Percentiles rank a stretch among this genome's conserved stretches.
phyloP scores from a whole-genome alignment of 2,888 invertebrate species.

The Lomographa bimaculata region DNA sequence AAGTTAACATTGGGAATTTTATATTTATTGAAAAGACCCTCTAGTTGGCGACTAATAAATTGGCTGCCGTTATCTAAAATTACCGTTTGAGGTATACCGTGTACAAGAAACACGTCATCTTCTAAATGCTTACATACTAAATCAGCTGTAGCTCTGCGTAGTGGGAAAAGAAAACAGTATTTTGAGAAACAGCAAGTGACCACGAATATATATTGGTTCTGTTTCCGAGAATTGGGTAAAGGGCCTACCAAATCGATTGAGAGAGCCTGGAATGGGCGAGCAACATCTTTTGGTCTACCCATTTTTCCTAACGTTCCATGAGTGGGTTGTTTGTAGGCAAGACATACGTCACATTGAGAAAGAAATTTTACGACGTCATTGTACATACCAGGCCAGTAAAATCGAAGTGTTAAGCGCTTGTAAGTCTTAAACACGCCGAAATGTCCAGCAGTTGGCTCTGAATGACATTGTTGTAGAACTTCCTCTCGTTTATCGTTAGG shows the following conservation, averaged over 20 bases:
- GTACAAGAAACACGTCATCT: constrained; percentile 35
- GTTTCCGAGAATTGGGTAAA: constrained; percentile 24
- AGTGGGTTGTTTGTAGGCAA: constrained; percentile 6
- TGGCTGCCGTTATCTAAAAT: constrained; percentile 38
- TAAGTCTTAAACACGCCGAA: constrained; percentile 36
- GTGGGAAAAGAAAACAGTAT: constrained; percentile 31
- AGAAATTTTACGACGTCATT: constrained; percentile 23
- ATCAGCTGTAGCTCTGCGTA: constrained; percentile 25
- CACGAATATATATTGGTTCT: constrained; percentile 26
- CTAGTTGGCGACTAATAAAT: constrained; percentile 22
- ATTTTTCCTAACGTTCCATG: constrained; percentile 27
- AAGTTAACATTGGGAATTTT: constrained; percentile 32
- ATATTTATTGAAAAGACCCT: constrained; percentile 25
- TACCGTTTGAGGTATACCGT: constrained; percentile 37
- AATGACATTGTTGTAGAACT: constrained; percentile 24
- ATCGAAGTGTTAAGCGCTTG: constrained; percentile 24
- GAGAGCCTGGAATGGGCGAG: constrained; percentile 32
- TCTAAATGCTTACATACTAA: constrained; percentile 21
- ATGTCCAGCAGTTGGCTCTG: constrained; percentile 30
- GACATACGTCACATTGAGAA: constrained; percentile 19
- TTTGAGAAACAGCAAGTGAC: constrained; percentile 33
- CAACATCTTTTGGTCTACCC: constrained; percentile 33
- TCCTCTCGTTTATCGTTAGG: constrained; percentile 14
- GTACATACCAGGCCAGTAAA: constrained; percentile 34
- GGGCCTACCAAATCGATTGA: constrained; percentile 36